These are phyloP conservation scores for Trachymyrmex cornetzi DNA, from an alignment of 1,140 invertebrate species.

Conservation along the genomic window DNA sequence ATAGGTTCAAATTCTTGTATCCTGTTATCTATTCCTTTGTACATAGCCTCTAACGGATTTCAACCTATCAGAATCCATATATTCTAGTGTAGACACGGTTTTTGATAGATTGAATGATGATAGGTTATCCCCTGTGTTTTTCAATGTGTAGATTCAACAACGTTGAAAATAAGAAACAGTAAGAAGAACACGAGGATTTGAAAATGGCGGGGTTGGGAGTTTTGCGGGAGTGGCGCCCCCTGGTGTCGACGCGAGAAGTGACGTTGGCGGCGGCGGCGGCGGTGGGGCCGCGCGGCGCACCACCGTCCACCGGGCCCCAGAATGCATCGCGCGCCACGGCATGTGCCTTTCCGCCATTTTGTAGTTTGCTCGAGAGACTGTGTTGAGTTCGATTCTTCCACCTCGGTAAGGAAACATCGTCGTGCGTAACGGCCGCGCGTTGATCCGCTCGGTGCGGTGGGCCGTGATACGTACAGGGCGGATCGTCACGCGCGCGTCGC, in stretches of 20 bases:
- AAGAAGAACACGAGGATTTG: no score
- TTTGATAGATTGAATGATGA: no score
- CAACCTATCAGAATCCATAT: no score
- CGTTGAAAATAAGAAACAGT: no score
- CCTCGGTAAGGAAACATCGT: slow-evolving; percentile 83
- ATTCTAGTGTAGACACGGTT: no score
- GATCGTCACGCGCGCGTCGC: slow-evolving; percentile 57
- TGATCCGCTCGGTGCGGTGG: slow-evolving; percentile 65
- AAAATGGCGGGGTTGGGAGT: no score
- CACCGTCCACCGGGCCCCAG: slow-evolving; percentile 81
- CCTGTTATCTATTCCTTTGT: no score
- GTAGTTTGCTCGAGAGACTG: slow-evolving; percentile 89
- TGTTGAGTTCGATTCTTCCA: slow-evolving; percentile 87
- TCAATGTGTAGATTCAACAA: no score
- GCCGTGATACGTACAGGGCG: slow-evolving; percentile 44
- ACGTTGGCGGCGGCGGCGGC: slow-evolving; percentile 41
- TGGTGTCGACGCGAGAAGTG: background rate
- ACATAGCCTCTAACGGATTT: no score
- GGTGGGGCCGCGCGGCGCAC: slow-evolving; percentile 70
- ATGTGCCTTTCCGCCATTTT: slow-evolving; percentile 91
- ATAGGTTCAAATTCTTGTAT: no score
- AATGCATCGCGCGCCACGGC: slow-evolving; percentile 89
- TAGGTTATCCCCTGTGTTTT: no score
- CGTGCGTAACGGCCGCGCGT: slow-evolving; percentile 74
- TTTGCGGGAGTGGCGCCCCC: background rate